Base-by-base conservation (phyloP, 92 coral and sea anemone species). In the Actinernus sp. region DNA sequence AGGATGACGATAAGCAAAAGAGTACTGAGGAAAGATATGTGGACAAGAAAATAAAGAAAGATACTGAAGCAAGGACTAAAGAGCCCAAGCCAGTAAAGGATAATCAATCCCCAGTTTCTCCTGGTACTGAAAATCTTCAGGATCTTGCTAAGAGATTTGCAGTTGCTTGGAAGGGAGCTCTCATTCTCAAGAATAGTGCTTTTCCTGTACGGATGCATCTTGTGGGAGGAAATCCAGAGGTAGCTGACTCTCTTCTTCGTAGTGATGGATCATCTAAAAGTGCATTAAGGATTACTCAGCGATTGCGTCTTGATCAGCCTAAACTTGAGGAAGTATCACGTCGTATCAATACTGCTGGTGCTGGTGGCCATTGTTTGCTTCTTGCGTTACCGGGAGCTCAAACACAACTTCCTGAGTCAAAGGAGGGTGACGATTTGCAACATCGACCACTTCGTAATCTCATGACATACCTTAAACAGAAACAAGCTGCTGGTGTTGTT, bases 161-260 rank as follows among this genome's bases (percentile, higher is more conserved):
- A 24, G 87, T 95, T 80, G 99, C 99, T 31, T 95, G 99, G 99
- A 91, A 91, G 75, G 99, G 99, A 61, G 76, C 97, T 66, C 81
- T 95, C 51, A 93, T 91, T 51, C 89, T 95, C 59, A 95, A 95
- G 88, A 95, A 83, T 84, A 95, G 99, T 80, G 97, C 99, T 31
- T 95, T 95, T 77, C 99, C 99, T 43, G 99, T 95, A 27, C 99
- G 99, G 20, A 89, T 95, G 93, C 99, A 95, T 95, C 83, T 95
- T 68, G 92, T 95, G 53, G 99, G 99, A 49, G 99, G 99, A 72
- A 95, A 95, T 79, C 99, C 99, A 4, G 99, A 95, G 58, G 88
- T 95, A 62, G 99, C 97, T 5, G 99, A 95, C 61, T 88, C 97
- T 13, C 73, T 95, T 70, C 83, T 90, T 49, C 97, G 99, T 40